Base-by-base conservation (phyloP, 1,140 invertebrate species). In the Pentalonia nigronervosa region DNA sequence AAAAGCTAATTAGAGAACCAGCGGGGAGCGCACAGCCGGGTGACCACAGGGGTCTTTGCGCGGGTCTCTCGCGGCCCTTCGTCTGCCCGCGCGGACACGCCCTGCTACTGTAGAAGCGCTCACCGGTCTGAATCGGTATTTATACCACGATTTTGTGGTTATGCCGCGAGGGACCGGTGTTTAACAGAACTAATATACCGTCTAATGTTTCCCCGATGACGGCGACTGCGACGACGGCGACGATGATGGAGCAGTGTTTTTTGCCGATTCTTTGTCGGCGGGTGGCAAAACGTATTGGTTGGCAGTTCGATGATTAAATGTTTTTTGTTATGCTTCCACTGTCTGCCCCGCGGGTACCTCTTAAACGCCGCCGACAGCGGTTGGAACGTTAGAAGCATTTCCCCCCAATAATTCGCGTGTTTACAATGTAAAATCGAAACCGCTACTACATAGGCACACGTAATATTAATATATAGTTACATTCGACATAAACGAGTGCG, bases 121-220 rank as follows among this genome's bases (percentile, higher is more conserved):
- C 81, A 2, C 34, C 45, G 34, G 45, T 48, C 36, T 45, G 23
- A 50, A 91, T 50, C 81, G 48, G 91, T 92, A 81, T 92, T 92
- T 34, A 81, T 81, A 23, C 23, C n/a, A 34, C 9, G 20, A 41
- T 76, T 53, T 1, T 53, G 41, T 48, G 84, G 45, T 76, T 17
- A 23, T n/a, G 53, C 50, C 50, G 50, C 20, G 76, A 92, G 91
- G 91, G 91, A 92, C 76, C 91, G 91, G 48, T 56, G 91, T 86
- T 93, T 93, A 93, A 93, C 91, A 93, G 91, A 93, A 93, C 91
- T 56, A 93, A 93, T 93, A 93, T 56, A 84, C 91, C 91, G 91
- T 93, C 91, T 93, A 93, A 48, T 92, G 36, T 81, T 92, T 81
- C 45, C 45, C 47, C 76, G 67, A 34, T 23, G 47, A 50, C 23